Evolutionary conservation across 2,888 invertebrate species (phyloP), one percentile per base, ranked within the genome.

Genomic region (Limulus polyphemus): DNA sequence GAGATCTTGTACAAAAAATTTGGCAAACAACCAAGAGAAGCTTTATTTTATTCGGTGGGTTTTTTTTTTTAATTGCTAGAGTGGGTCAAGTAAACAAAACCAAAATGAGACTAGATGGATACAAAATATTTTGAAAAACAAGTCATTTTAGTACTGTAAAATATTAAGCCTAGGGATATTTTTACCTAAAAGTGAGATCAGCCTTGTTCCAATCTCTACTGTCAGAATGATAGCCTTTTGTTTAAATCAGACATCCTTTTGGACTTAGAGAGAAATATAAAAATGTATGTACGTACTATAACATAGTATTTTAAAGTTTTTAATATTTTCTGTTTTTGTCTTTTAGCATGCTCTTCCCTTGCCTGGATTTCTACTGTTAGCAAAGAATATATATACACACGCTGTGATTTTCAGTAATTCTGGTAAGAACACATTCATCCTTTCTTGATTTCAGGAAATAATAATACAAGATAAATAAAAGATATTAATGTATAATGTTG

Each of bases 21-120:
- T 62, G 69, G 69, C 13, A 69, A 68, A 59, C 68, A 69, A 61
- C 67, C 69, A 11, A 56, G 83, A 64, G 92, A 93, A 77, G 89
- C 91, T 1, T 76, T 91, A 1, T 92, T 83, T 78, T 92, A 87
- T 72, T 88, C 90, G 62, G 85, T 85, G 79, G 77, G 76, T 72
- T 47, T 65, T 65, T 57, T 51, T 46, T 67, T 58, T 61, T 55
- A 67, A 3, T 50, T n/a, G 13, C 14, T 50, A 50, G 14, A 50
- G 3, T 50, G 14, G 51, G 13, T 64, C 16, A 16, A 11, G 32
- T 50, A n/a, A 51, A 47, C 5, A 48, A 47, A 54, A 51, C 49
- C 56, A 57, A 49, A 60, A 63, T 59, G 5, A 46, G 32, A 7
- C 1, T 2, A 32, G 32, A 3, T 7, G 7, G 7, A 32, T 32